Base-by-base conservation (phyloP, 2,888 invertebrate species). In the Leptinotarsa tumamoca region DNA sequence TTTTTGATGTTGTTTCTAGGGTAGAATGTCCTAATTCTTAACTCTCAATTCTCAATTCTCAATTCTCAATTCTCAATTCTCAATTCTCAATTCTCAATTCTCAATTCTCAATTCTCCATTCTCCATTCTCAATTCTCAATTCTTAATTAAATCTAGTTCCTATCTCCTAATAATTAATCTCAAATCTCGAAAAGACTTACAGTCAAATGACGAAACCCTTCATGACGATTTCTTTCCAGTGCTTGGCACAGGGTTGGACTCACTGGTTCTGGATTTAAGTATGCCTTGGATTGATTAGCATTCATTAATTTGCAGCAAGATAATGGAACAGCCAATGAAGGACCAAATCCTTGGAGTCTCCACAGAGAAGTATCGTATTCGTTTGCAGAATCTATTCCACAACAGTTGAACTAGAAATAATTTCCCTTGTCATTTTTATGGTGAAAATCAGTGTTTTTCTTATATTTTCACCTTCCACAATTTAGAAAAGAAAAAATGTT, bases 321-420 rank as follows among this genome's bases (percentile, higher is more conserved):
- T 43, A 85, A 78, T 27, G 86, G 87, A 52, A 89, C 84, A 71
- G 88, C 85, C 56, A 87, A 90, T 1, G 85, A 84, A 79, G 94
- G 93, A 0, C 95, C 94, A 61, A 94, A 90, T 78, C 94, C 91
- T 83, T 94, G 93, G 68, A 95, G 89, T 79, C 94, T 92, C 96
- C 96, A 96, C 85, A 93, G 88, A 0, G 95, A 95, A 81, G 94
- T 94, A 84, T 95, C 95, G 88, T 95, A 96, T 90, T 96, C 95
- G 77, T 92, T 92, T 10, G 94, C 93, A 82, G 93, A 93, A 68
- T 92, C 91, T 87, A 96, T 93, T 43, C 95, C 96, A 86, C 96
- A 96, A 85, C 96, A 96, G 74, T 93, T 91, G 85, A 95, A 92
- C 94, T 94, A 87, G 78, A 80, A 51, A 71, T 61, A 50, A 51